phyloP scores from a whole-genome alignment of 37 sponge, comb jelly and placozoan genomes.

The Haliclona indistincta region DNA sequence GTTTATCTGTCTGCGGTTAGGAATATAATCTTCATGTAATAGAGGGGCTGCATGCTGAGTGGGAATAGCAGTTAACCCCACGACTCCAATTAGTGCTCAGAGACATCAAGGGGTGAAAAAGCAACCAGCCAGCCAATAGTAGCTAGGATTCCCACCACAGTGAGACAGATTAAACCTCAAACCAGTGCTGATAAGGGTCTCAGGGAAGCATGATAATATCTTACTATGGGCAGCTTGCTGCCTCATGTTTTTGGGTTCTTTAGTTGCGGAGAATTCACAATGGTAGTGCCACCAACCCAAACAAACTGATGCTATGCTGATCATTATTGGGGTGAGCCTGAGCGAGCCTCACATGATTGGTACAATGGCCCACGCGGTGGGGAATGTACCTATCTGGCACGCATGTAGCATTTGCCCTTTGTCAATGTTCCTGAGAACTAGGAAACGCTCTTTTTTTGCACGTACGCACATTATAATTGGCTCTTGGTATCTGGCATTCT shows the following conservation, averaged over 20 bases:
- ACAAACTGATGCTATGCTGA: too few species aligned
- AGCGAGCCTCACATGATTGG: too few species aligned
- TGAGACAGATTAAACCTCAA: not conserved
- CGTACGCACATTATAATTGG: too few species aligned
- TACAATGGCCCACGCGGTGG: too few species aligned
- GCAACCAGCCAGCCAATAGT: not conserved
- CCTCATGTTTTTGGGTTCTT: slow-evolving; percentile 8
- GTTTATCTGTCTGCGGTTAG: slow-evolving; percentile 34
- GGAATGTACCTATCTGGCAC: too few species aligned
- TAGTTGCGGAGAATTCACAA: slow-evolving; percentile 10
- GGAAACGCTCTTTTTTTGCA: too few species aligned
- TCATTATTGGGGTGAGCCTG: too few species aligned
- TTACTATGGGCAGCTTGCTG: slow-evolving; percentile 21
- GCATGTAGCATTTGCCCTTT: too few species aligned
- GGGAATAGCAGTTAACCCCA: slow-evolving; percentile 11
- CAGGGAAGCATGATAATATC: not conserved
- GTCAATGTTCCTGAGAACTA: too few species aligned
- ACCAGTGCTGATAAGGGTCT: not conserved
- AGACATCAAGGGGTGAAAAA: slow-evolving; percentile 9
- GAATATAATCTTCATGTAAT: slow-evolving; percentile 8
- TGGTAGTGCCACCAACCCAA: not conserved
- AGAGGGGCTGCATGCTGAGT: not conserved
- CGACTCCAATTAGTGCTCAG: slow-evolving; percentile 19
- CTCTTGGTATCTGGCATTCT: too few species aligned
- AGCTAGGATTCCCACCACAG: slow-evolving; percentile 19